A percentile compares a stretch with the other conserved stretches of the same genome.
Evolutionary conservation across 2,888 invertebrate species (phyloP).

Genomic region (Dendrolimus houi): DNA sequence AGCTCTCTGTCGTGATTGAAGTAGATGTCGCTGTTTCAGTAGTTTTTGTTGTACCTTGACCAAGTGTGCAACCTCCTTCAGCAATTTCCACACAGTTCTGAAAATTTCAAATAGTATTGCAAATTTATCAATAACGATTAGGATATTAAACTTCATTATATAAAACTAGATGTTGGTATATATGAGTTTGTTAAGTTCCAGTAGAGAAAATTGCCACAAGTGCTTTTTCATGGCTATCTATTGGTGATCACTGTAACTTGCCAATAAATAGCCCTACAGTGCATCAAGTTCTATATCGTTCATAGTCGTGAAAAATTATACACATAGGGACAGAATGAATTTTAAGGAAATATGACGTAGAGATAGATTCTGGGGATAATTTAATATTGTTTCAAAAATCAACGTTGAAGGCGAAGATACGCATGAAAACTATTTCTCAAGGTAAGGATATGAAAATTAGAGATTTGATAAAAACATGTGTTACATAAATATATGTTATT

Average conservation of each 20-base stretch:
- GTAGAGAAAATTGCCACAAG: constrained; percentile 11
- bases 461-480: background rate
- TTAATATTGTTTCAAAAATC: too few relatives aligned
- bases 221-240: constrained; percentile 15
- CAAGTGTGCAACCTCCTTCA: constrained; percentile 26
- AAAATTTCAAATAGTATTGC: constrained; percentile 1
- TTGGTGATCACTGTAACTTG: constrained; percentile 1
- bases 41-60: constrained; percentile 1
- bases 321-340: too few relatives aligned
- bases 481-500: too few relatives aligned
- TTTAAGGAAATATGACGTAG: too few relatives aligned
- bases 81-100: constrained; percentile 21
- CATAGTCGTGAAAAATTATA: too few relatives aligned
- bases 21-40: constrained; percentile 4
- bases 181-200: constrained; percentile 3
- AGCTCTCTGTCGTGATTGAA: background rate
- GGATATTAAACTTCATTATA: background rate
- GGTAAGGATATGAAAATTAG: too few relatives aligned
- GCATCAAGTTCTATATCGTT: background rate
- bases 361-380: too few relatives aligned
- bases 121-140: constrained; percentile 4
- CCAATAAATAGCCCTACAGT: background rate
- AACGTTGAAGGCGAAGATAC: too few relatives aligned
- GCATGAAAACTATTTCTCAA: too few relatives aligned
- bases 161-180: constrained; percentile 2